Conservation (phyloP, 1,140 invertebrate genomes). For the Brachionus paranguensis region DNA sequence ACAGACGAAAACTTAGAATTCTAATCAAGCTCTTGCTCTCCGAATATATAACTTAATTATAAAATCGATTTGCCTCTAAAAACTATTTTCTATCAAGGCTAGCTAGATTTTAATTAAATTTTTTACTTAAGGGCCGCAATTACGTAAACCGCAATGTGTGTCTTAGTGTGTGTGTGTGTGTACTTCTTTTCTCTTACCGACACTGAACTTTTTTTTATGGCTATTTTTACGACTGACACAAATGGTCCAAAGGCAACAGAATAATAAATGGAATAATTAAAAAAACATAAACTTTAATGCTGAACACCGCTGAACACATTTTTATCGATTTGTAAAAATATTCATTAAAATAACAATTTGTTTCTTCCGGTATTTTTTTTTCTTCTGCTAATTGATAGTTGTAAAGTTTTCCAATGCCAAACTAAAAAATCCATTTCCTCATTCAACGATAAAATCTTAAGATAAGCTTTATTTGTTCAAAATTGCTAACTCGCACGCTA, state of each 20-base stretch:
- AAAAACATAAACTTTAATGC: slow-evolving; percentile 21
- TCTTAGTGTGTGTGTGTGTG: neutral
- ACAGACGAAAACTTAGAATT: slow-evolving; percentile 9
- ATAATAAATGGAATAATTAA: slow-evolving; percentile 9
- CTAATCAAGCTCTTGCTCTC: neutral
- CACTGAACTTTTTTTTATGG: neutral
- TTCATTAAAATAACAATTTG: slow-evolving; percentile 27
- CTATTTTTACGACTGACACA: neutral
- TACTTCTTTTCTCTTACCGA: neutral
- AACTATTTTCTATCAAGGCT: neutral
- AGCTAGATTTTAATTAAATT: neutral
- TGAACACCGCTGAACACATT: neutral
- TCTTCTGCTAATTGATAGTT: slow-evolving; percentile 21
- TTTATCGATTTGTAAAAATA: neutral
- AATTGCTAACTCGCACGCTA: neutral
- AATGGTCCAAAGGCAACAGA: neutral
- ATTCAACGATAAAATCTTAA: slow-evolving; percentile 6
- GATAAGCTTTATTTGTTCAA: neutral
- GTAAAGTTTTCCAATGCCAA: neutral
- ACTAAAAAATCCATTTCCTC: neutral
- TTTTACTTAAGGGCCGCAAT: neutral
- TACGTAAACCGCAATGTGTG: neutral
- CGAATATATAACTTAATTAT: slow-evolving; percentile 9
- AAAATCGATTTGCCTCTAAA: neutral
- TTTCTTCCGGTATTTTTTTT: slow-evolving; percentile 13